Evolutionary conservation across 37 sponge, comb jelly and placozoan species (phyloP).

Genomic region (Haliclona indistincta): DNA sequence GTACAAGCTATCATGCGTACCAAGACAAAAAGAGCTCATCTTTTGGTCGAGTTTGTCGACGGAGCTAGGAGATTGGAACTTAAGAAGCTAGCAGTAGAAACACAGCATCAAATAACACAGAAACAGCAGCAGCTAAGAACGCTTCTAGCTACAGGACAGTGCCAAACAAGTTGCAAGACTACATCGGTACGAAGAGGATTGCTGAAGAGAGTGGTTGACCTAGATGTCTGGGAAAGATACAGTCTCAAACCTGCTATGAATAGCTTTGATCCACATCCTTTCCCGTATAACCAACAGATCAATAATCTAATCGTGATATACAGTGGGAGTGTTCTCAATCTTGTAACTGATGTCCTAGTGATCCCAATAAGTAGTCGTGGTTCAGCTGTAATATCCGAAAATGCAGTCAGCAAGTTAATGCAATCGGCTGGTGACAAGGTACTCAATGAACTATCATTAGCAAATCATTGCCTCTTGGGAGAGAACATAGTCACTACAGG

Average conservation of each 20-base stretch:
- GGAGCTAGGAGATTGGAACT: background rate
- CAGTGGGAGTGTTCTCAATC: background rate
- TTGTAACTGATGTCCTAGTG: background rate
- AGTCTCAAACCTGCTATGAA: background rate
- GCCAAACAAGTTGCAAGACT: background rate
- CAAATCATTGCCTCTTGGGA: background rate
- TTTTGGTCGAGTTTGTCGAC: conserved; percentile 1
- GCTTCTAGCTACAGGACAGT: background rate
- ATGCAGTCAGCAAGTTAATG: background rate
- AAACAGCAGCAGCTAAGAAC: background rate
- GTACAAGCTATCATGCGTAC: background rate
- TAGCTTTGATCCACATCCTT: background rate
- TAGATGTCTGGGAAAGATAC: background rate
- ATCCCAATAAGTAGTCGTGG: background rate
- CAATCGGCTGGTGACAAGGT: background rate
- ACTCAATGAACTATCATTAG: background rate
- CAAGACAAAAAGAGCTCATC: background rate
- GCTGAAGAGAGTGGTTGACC: background rate
- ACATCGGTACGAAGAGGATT: background rate
- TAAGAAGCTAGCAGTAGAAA: background rate
- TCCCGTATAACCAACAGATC: background rate
- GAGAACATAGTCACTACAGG: background rate
- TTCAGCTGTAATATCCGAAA: background rate
- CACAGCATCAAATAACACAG: background rate
- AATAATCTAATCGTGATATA: background rate